Evolutionary conservation across 2,888 invertebrate genomes (phyloP).

Genomic region (Eupsilia transversa): DNA sequence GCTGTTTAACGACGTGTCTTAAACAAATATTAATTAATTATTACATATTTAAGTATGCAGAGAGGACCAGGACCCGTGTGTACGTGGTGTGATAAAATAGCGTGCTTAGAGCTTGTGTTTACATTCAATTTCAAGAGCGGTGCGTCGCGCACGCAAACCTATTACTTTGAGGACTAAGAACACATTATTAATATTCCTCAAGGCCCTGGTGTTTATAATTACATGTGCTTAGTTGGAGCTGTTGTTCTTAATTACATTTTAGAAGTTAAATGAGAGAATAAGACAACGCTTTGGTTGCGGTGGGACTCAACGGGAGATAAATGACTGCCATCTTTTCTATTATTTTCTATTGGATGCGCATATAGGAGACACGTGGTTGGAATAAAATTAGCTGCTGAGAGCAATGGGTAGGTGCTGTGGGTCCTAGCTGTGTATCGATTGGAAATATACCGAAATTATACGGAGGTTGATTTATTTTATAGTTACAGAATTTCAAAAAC

Average conservation of each 20-base stretch:
- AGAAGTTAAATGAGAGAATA: constrained; percentile 38
- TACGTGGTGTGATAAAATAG: constrained; percentile 46
- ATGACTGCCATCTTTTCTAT: background rate
- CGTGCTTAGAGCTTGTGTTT: constrained; percentile 40
- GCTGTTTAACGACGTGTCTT: constrained; percentile 14
- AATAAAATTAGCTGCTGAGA: background rate
- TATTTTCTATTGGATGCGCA: constrained; percentile 9
- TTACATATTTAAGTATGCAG: constrained; percentile 44
- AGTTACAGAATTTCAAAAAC: too few relatives aligned
- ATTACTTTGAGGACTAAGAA: constrained; percentile 58
- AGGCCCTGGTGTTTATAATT: constrained; percentile 57
- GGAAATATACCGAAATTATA: background rate
- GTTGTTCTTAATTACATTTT: constrained; percentile 51
- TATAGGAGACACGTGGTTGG: background rate
- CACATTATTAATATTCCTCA: constrained; percentile 58
- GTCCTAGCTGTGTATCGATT: background rate
- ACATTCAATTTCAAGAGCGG: constrained; percentile 62
- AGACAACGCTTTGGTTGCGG: constrained; percentile 8
- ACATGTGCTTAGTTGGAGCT: constrained; percentile 47
- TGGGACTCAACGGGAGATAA: constrained; percentile 3
- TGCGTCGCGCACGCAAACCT: constrained; percentile 45
- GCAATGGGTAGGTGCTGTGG: background rate
- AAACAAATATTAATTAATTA: constrained; percentile 46
- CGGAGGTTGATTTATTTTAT: too few relatives aligned
- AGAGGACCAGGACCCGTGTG: constrained; percentile 20